Evolutionary conservation across 2,113 vertebrate genomes (phyloP), one percentile per base, ranked within the genome.

Genomic region (Hystrix brachyura): DNA sequence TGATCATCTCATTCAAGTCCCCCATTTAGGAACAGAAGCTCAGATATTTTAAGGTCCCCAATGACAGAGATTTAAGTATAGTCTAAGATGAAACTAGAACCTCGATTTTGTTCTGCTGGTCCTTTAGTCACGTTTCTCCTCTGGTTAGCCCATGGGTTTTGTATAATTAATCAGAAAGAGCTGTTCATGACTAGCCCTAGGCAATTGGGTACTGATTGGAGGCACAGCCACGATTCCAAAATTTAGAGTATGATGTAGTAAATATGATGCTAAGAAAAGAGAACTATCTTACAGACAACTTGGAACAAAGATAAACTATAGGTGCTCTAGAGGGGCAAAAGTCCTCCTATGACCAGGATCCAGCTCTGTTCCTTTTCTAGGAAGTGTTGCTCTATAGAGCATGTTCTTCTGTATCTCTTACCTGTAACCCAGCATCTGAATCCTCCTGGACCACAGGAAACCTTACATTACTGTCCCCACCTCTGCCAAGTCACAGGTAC

Each of bases 51-150:
- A 46, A 83, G 18, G 23, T 53, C 4, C 19, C 82, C 51, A 87
- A 62, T 19, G 14, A 0, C 46, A 82, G 59, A 91, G 23, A 62
- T 76, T 34, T 76, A 46, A 57, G 90, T 81, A 19, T 6, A 87
- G 76, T 88, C 9, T 43, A 96, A 83, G 29, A 82, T 6, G 4
- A 64, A 69, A 94, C 9, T 46, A 74, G 15, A 80, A 81, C 67
- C 3, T 57, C 71, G 6, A n/a, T 94, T 57, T 92, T 3, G 48
- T 78, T 86, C 9, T 67, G 34, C 43, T 62, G 19, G 10, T 95
- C 71, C 15, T 71, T n/a, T 69, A 65, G 18, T 86, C 4, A 43
- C 3, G n/a, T 76, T 67, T 46, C 3, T 90, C 27, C 23, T 57
- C 13, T 2, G 1, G 1, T 80, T 76, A 3, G 46, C 46, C 27